These are phyloP conservation scores for Eptatretus burgeri DNA, from an alignment of 2,113 vertebrate species.

Conservation along the genomic window DNA sequence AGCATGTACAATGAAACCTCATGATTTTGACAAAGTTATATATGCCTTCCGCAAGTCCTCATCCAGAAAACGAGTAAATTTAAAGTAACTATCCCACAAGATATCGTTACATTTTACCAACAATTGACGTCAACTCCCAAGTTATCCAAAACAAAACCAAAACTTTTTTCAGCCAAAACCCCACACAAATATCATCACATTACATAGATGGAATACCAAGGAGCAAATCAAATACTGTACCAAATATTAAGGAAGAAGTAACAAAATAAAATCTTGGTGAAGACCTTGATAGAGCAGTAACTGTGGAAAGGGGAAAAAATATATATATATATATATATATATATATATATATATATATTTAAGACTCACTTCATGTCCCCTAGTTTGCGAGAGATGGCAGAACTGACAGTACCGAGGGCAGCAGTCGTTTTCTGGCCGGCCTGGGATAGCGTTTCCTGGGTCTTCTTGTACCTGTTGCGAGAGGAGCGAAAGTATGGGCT, in stretches of 20 bases:
- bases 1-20: too few species aligned
- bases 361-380: constrained; percentile 70
- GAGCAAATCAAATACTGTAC: background rate
- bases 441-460: constrained; percentile 73
- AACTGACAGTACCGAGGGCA: constrained; percentile 46
- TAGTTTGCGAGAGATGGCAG: constrained; percentile 45
- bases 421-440: constrained; percentile 74
- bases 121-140: too few species aligned
- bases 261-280: background rate
- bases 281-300: background rate
- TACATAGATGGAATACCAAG: background rate
- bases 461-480: constrained; percentile 59
- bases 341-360: background rate
- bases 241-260: background rate
- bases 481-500: too few species aligned
- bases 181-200: background rate
- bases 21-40: too few species aligned
- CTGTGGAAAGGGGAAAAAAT: background rate
- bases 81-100: too few species aligned
- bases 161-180: background rate
- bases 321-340: background rate
- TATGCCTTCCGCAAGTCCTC: too few species aligned
- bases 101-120: too few species aligned
- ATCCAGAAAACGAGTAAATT: too few species aligned
- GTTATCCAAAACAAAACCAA: background rate